Conservation (phyloP, 92 coral and sea anemone species). For the Porites rus region DNA sequence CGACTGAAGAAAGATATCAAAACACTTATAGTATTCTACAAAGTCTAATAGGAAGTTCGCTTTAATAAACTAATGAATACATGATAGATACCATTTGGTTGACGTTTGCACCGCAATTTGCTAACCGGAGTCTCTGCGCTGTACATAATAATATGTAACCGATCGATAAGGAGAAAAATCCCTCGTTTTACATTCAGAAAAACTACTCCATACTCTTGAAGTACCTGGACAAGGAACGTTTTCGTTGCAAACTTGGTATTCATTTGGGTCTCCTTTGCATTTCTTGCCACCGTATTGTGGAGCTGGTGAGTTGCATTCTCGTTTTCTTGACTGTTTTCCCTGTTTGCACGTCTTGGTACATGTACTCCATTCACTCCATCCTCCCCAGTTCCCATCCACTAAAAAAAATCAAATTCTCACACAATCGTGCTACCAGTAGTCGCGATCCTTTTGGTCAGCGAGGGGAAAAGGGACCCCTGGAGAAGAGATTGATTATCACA, state of each 20-base stretch:
- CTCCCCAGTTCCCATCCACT: conserved; percentile 50
- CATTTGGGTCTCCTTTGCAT: conserved; percentile 16
- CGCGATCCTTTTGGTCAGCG: conserved; percentile 11
- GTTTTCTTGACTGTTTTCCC: conserved; percentile 59
- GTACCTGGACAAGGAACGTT: not conserved
- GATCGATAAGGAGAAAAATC: no score
- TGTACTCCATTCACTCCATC: conserved; percentile 59
- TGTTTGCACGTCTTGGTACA: conserved; percentile 65
- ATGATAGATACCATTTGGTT: no score
- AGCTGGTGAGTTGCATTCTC: conserved; percentile 62
- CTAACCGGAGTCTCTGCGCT: no score
- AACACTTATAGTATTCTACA: no score
- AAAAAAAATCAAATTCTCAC: not conserved
- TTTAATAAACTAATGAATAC: no score
- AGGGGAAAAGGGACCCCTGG: conserved; percentile 1
- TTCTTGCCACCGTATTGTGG: conserved; percentile 50
- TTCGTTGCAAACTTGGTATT: not conserved
- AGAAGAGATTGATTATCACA: conserved; percentile 25
- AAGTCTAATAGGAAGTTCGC: no score
- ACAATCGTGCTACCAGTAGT: no score
- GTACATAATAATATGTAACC: no score
- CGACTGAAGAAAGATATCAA: not conserved
- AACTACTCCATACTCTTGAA: no score
- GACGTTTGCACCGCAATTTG: no score
- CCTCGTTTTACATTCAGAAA: no score